A percentile compares a stretch with the other conserved stretches of the same genome.
Evolutionary conservation across 2,113 vertebrate species (phyloP).

Genomic region (Eptesicus fuscus): DNA sequence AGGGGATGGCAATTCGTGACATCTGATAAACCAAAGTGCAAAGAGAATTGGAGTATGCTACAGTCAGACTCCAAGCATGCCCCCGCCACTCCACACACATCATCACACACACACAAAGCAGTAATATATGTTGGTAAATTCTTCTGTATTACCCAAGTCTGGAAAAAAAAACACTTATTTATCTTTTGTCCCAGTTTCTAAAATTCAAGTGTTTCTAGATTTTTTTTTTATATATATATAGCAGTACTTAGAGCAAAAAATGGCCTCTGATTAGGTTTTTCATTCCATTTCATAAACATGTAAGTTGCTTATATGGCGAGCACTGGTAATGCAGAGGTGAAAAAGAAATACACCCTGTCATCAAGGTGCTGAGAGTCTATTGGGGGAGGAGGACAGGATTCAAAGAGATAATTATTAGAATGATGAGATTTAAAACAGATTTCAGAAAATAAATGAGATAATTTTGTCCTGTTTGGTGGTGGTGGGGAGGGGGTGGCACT

Average conservation of each 20-base stretch:
- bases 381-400: not conserved
- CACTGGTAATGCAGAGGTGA: not conserved
- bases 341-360: not conserved
- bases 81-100: too few species aligned
- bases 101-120: not conserved
- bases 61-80: not conserved
- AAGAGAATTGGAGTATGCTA: not conserved
- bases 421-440: not conserved
- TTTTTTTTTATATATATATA: not conserved
- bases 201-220: conserved; percentile 7
- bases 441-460: not conserved
- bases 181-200: not conserved
- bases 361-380: not conserved
- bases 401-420: not conserved
- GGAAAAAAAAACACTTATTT: not conserved
- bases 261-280: not conserved
- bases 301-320: not conserved
- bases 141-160: not conserved
- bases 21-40: conserved; percentile 26
- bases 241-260: not conserved
- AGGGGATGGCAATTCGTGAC: not conserved
- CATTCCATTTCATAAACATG: not conserved
- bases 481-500: fast-evolving
- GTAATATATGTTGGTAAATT: not conserved
- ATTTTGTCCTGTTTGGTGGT: not conserved